A percentile compares a stretch with the other conserved stretches of the same genome.
Evolutionary conservation across 2,113 vertebrate species (phyloP).

Genomic region (Argyrosomus japonicus): DNA sequence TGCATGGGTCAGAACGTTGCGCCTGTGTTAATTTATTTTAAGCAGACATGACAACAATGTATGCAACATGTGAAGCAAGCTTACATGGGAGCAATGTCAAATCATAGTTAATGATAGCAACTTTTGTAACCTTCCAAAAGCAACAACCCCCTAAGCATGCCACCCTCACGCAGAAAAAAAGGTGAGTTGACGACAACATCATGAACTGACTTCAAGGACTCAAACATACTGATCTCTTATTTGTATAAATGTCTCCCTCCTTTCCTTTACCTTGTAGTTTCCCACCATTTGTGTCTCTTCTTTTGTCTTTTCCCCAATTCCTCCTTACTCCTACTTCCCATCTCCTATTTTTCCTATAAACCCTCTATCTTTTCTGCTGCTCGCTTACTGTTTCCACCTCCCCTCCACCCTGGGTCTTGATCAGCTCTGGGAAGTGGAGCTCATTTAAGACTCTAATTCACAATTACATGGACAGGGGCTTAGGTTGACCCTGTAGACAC

Average conservation of each 20-base stretch:
- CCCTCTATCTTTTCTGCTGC: not conserved
- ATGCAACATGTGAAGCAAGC: no score
- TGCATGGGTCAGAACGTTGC: not conserved
- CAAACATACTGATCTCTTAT: not conserved
- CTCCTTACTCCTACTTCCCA: not conserved
- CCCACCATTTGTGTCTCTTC: not conserved
- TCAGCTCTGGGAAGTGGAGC: conserved; percentile 55
- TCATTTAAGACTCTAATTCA: conserved; percentile 74
- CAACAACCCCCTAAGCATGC: no score
- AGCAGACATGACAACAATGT: no score
- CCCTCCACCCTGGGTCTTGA: conserved; percentile 6
- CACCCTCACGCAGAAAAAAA: no score
- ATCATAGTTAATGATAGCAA: no score
- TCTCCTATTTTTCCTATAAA: not conserved
- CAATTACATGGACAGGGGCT: conserved; percentile 74
- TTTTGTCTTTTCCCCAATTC: not conserved
- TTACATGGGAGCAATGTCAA: no score
- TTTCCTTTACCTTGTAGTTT: not conserved
- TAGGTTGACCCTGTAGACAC: conserved; percentile 53
- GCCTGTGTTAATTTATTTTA: not conserved
- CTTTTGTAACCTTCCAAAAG: no score
- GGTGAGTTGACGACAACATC: no score
- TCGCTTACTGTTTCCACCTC: conserved; percentile 19
- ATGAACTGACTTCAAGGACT: no score
- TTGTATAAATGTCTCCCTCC: not conserved